These are phyloP conservation scores for Pipra filicauda DNA, from an alignment of 2,113 vertebrate genomes.

Conservation along the genomic window DNA sequence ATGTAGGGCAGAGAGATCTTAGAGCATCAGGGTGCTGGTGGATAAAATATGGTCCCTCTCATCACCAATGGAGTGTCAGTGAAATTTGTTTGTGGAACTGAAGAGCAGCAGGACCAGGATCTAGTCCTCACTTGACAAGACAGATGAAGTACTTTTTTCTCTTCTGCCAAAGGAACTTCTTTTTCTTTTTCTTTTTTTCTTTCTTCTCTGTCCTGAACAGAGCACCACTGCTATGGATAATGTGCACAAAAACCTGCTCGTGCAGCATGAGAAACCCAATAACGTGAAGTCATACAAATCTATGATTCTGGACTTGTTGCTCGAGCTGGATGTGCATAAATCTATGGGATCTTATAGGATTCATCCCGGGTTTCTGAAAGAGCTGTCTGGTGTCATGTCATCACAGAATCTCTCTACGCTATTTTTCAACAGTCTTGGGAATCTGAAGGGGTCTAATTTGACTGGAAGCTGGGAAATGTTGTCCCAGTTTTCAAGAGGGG, in stretches of 20 bases:
- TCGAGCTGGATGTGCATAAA: not conserved
- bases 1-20: slow-evolving; percentile 4
- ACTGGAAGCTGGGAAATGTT: not conserved
- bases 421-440: not conserved
- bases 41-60: not conserved
- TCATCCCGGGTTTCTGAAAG: fast-evolving
- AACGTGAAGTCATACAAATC: not conserved
- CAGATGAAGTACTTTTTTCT: not conserved
- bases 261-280: not conserved
- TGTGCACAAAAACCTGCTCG: not conserved
- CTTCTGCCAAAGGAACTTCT: not conserved
- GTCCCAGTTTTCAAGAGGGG: not conserved
- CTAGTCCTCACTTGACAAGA: not conserved
- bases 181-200: fast-evolving
- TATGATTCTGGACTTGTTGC: not conserved
- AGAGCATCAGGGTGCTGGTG: not conserved
- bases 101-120: not conserved
- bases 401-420: not conserved
- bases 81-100: not conserved
- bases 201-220: not conserved
- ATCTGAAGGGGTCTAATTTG: not conserved
- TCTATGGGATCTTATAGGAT: not conserved
- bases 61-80: not conserved
- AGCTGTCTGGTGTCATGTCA: not conserved
- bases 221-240: not conserved